These are phyloP conservation scores for Bostrychus sinensis DNA, from an alignment of 2,113 vertebrate genomes.

Conservation along the genomic window DNA sequence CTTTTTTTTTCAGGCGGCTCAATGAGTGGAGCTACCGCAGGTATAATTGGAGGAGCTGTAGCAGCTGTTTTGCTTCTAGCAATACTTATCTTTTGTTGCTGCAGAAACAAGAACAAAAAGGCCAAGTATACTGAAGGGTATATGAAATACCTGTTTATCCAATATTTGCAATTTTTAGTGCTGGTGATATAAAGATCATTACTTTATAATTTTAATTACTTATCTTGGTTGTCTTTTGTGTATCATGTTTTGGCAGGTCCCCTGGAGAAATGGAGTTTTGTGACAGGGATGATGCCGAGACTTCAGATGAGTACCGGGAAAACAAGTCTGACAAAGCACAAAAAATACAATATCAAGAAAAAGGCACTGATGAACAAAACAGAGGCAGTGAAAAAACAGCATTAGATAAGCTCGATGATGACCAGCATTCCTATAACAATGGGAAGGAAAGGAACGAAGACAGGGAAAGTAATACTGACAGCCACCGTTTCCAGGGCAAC, in stretches of 20 bases:
- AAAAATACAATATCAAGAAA: constrained; percentile 16
- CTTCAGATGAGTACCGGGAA: constrained; percentile 45
- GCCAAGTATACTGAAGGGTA: constrained; percentile 74
- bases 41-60: constrained; percentile 78
- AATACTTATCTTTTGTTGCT: constrained; percentile 83
- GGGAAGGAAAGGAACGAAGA: constrained; percentile 31
- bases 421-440: constrained; percentile 34
- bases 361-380: constrained; percentile 15
- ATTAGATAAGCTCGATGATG: constrained; percentile 30
- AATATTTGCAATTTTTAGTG: not conserved
- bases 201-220: not conserved
- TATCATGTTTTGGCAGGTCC: constrained; percentile 28
- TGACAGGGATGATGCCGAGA: constrained; percentile 52
- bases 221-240: not conserved
- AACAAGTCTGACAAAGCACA: constrained; percentile 19
- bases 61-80: constrained; percentile 78
- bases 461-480: constrained; percentile 34
- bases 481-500: constrained; percentile 29
- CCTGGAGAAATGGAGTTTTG: constrained; percentile 44
- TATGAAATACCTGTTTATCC: constrained; percentile 25
- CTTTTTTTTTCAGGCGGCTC: constrained; percentile 79
- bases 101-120: constrained; percentile 44
- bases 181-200: not conserved
- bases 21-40: constrained; percentile 82
- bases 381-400: not conserved